Base-by-base conservation (phyloP, 2,888 invertebrate species). In the Tenthredo distinguenda region DNA sequence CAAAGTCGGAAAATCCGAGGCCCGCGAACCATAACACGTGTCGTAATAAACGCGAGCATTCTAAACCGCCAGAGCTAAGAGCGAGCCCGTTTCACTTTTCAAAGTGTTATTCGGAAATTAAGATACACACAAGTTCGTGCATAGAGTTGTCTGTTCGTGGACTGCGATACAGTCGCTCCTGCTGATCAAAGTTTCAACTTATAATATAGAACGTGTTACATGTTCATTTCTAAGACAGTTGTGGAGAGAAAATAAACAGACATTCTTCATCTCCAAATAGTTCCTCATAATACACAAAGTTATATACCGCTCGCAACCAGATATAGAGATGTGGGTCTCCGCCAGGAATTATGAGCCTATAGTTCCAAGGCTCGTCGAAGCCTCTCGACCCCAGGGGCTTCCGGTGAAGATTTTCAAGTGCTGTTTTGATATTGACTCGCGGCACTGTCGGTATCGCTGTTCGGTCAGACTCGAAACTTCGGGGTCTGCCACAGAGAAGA, bases 391-490 rank as follows among this genome's bases (percentile, higher is more conserved):
- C 9, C 55, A 21, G 6, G 50, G 55, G 55, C 31, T 55, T 55
- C 55, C 50, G 43, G 5, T 18, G 72, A 74, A 74, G 72, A 12
- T 74, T 43, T 77, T 55, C 31, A 77, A 77, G 50, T 34, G 18
- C 77, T 34, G 2, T 34, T 55, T 55, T n/a, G 50, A 74, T 43
- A 43, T 77, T 31, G 26, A 10, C 31, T 77, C 5, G 10, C 31
- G 50, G 34, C 31, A 2, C 34, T 34, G 21, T 77, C 50, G 55
- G 50, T 50, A 55, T 34, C 47, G 3, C 31, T 77, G 55, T 55
- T 50, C 55, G 34, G 34, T 34, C 77, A 55, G 77, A 77, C 77
- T 40, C 50, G 0, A n/a, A 77, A 34, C 77, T 77, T 50, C 12
- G 26, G 26, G 62, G 21, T 12, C 26, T 12, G 15, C 7, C 34